Evolutionary conservation across 1,140 invertebrate species (phyloP).

Genomic region (Tetragnatha versicolor): DNA sequence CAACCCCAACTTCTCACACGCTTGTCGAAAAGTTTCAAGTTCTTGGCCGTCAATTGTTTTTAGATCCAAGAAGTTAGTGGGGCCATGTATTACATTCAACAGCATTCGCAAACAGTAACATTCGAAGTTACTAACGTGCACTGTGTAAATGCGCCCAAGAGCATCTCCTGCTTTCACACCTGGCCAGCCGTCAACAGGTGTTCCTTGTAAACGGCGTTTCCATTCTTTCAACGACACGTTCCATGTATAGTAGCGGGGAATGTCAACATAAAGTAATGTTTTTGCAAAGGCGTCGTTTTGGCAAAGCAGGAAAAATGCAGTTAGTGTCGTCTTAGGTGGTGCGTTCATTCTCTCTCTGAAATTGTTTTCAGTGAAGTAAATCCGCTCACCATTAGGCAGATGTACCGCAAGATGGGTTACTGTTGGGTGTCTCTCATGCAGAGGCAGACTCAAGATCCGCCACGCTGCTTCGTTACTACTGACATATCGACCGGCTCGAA

Average conservation of each 20-base stretch:
- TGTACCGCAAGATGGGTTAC: neutral
- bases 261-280: conserved; percentile 57
- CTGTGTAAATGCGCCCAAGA: conserved; percentile 23
- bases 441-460: neutral
- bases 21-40: conserved; percentile 64
- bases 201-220: neutral
- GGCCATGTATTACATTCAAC: conserved; percentile 64
- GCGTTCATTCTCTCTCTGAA: neutral
- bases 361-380: neutral
- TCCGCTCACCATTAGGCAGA: neutral
- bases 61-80: conserved; percentile 63
- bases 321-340: neutral
- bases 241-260: conserved; percentile 62
- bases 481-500: no score
- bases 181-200: neutral
- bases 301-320: conserved; percentile 4
- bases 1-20: conserved; percentile 62
- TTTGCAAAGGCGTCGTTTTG: neutral
- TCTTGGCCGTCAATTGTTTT: no score
- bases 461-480: neutral
- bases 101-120: conserved; percentile 63
- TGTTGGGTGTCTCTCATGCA: neutral
- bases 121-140: neutral
- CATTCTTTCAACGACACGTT: conserved; percentile 51
- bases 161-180: neutral